Conservation (phyloP, 2,797 vertebrate species). For the Eutrigla gurnardus region DNA sequence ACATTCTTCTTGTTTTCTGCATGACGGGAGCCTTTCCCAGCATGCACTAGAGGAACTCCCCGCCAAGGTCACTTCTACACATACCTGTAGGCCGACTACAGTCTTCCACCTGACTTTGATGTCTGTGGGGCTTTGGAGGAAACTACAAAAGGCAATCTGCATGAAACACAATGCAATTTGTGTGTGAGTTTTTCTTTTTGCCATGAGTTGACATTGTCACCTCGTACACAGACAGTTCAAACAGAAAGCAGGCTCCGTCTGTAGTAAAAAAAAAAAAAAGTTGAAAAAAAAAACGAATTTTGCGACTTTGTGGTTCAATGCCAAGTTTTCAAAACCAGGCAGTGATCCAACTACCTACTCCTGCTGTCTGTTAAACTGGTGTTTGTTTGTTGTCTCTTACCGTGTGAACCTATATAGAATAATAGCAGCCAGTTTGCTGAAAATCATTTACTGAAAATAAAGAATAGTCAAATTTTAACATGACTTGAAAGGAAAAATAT, state of each 20-base stretch:
- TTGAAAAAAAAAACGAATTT: conserved; percentile 1
- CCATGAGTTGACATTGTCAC: conserved; percentile 26
- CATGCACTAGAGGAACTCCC: conserved; percentile 4
- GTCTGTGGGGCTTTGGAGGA: neutral
- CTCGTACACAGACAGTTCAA: conserved; percentile 22
- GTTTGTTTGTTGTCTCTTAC: conserved; percentile 14
- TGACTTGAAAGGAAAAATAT: neutral
- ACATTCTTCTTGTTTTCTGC: neutral
- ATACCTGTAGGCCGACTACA: neutral
- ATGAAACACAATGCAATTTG: neutral
- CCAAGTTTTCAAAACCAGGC: conserved; percentile 26
- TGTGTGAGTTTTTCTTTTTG: conserved; percentile 4
- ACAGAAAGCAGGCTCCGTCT: conserved; percentile 16
- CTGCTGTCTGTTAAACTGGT: conserved; percentile 4
- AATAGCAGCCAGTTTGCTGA: neutral
- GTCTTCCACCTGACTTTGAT: conserved; percentile 23
- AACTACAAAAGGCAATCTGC: conserved; percentile 4
- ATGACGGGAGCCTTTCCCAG: neutral
- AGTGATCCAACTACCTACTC: conserved; percentile 25
- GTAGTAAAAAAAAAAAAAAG: neutral
- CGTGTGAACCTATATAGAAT: neutral
- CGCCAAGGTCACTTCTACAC: conserved; percentile 11
- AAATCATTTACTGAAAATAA: neutral
- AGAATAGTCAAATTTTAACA: conserved; percentile 2
- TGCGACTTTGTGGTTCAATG: neutral